These are phyloP conservation scores for Grammomys surdaster DNA, from an alignment of 2,113 vertebrate species.

Conservation along the genomic window DNA sequence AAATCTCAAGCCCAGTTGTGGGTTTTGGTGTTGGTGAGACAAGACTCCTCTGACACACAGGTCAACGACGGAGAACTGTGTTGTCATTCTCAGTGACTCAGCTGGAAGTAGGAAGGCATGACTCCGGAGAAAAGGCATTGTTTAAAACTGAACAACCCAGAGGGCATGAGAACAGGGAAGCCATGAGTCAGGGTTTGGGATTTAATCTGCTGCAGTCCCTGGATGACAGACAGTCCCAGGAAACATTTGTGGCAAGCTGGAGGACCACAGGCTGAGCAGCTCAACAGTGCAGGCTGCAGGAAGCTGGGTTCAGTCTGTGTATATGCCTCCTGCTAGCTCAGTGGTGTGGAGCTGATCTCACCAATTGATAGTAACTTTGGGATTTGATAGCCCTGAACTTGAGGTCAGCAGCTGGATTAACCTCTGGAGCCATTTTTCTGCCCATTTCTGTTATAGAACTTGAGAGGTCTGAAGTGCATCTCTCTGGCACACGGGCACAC, in stretches of 20 bases:
- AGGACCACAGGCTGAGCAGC: neutral
- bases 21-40: neutral
- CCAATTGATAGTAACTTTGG: neutral
- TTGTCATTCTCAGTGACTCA: neutral
- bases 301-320: neutral
- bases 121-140: neutral
- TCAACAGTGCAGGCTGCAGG: neutral
- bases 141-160: neutral
- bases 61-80: neutral
- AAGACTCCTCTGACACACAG: neutral
- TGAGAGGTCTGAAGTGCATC: neutral
- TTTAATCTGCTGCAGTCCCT: neutral
- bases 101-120: neutral
- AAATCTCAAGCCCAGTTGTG: neutral
- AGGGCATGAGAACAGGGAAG: neutral
- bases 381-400: neutral
- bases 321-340: neutral
- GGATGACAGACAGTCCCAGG: neutral
- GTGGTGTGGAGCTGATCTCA: neutral
- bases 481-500: fast-evolving
- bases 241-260: neutral
- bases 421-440: neutral
- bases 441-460: neutral
- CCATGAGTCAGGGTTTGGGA: neutral
- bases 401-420: neutral